phyloP scores from a whole-genome alignment of 2,888 invertebrate genomes.

The Caenorhabditis sp. region DNA sequence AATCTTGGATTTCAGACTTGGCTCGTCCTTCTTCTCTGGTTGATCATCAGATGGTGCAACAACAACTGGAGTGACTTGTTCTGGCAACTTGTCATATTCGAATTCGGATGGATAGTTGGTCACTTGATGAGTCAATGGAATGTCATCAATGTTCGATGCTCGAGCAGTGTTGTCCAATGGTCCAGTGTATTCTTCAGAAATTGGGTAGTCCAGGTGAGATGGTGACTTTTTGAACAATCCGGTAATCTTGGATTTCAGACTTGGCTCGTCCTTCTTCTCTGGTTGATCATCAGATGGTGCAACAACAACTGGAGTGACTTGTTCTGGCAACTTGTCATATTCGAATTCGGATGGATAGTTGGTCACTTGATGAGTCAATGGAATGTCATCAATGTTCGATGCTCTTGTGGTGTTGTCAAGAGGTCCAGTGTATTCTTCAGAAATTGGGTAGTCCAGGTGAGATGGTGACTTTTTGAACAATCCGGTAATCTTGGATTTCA shows the following conservation, averaged over 20 bases:
- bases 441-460: slow-evolving; percentile 39
- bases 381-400: slow-evolving; percentile 9
- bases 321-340: slow-evolving; percentile 21
- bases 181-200: slow-evolving; percentile 31
- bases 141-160: slow-evolving; percentile 21
- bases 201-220: slow-evolving; percentile 52
- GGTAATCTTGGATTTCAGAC: slow-evolving; percentile 14
- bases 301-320: background rate
- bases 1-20: slow-evolving; percentile 13
- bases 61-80: background rate
- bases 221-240: slow-evolving; percentile 42
- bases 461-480: slow-evolving; percentile 40
- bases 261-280: background rate
- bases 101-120: slow-evolving; percentile 15
- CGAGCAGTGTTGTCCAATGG: slow-evolving; percentile 38
- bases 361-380: slow-evolving; percentile 18
- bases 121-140: slow-evolving; percentile 33
- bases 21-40: background rate
- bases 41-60: background rate
- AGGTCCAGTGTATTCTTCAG: slow-evolving; percentile 13
- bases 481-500: slow-evolving; percentile 28
- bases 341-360: slow-evolving; percentile 28
- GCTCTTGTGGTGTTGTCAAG: slow-evolving; percentile 4
- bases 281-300: slow-evolving; percentile 4
- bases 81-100: slow-evolving; percentile 9